Percentiles rank a stretch among this genome's conserved stretches.
Evolutionary conservation across 2,113 vertebrate genomes (phyloP).

Genomic region (Pitta sordida): DNA sequence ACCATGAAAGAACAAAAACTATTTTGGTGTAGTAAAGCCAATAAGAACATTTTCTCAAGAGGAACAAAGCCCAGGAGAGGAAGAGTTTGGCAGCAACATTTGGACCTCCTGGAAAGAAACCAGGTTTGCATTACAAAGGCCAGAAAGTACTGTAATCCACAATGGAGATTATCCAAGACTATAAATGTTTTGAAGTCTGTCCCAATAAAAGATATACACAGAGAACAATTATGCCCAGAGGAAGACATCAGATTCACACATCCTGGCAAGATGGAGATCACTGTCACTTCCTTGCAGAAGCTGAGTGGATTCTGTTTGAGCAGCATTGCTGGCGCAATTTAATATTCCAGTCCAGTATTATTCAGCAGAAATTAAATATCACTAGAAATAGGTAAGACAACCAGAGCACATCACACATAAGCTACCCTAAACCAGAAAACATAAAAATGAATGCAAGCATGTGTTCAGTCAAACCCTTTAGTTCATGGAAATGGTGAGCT

Average conservation of each 20-base stretch:
- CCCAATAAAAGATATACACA: not conserved
- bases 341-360: not conserved
- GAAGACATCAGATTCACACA: not conserved
- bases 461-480: not conserved
- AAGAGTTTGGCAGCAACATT: not conserved
- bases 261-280: not conserved
- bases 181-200: not conserved
- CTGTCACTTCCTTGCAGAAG: not conserved
- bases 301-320: not conserved
- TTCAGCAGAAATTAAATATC: not conserved
- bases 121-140: not conserved
- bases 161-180: not conserved
- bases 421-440: not conserved
- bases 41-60: not conserved
- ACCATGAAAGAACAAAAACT: not conserved
- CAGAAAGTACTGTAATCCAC: not conserved
- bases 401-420: not conserved
- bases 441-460: not conserved
- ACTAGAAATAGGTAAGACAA: not conserved
- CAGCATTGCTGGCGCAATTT: not conserved
- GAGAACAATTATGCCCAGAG: not conserved
- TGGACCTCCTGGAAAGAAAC: not conserved
- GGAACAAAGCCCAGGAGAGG: not conserved
- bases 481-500: not conserved
- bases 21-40: not conserved